Conservation (phyloP, 1,140 invertebrate genomes). For the Probaryconus sp. region DNA sequence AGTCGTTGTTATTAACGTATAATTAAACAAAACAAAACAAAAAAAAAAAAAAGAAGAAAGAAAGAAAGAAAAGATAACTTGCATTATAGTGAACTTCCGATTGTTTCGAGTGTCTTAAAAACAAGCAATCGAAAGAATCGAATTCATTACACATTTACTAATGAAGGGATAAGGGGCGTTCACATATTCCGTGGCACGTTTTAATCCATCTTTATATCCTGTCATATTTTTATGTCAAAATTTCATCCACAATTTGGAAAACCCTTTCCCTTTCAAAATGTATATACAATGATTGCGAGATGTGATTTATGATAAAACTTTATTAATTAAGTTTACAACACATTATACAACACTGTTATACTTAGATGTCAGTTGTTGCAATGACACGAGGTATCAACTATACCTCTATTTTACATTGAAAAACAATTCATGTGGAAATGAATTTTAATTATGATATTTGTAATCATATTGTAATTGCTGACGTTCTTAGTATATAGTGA, state of each 20-base stretch:
- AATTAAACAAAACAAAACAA: slow-evolving; percentile 67
- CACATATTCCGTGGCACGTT: slow-evolving; percentile 42
- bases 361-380: slow-evolving; percentile 50
- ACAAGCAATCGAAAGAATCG: slow-evolving; percentile 44
- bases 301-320: slow-evolving; percentile 54
- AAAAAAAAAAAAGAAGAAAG: slow-evolving; percentile 66
- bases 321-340: slow-evolving; percentile 43
- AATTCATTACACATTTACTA: slow-evolving; percentile 34
- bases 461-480: slow-evolving; percentile 47
- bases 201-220: slow-evolving; percentile 2
- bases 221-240: slow-evolving; percentile 8
- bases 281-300: slow-evolving; percentile 47
- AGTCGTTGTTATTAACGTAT: slow-evolving; percentile 72
- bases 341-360: slow-evolving; percentile 46
- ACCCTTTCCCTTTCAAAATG: slow-evolving; percentile 24
- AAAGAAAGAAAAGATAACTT: slow-evolving; percentile 43
- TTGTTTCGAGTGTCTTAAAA: slow-evolving; percentile 40
- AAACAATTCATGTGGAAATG: slow-evolving; percentile 26
- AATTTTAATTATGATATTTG: slow-evolving; percentile 21
- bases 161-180: slow-evolving; percentile 37
- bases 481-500: slow-evolving; percentile 51
- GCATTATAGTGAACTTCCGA: slow-evolving; percentile 55
- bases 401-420: slow-evolving; percentile 21
- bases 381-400: slow-evolving; percentile 16
- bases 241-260: slow-evolving; percentile 19